Conservation (phyloP, 35 echinoderm and acorn worm species). For the Ophiothrix spiculata region DNA sequence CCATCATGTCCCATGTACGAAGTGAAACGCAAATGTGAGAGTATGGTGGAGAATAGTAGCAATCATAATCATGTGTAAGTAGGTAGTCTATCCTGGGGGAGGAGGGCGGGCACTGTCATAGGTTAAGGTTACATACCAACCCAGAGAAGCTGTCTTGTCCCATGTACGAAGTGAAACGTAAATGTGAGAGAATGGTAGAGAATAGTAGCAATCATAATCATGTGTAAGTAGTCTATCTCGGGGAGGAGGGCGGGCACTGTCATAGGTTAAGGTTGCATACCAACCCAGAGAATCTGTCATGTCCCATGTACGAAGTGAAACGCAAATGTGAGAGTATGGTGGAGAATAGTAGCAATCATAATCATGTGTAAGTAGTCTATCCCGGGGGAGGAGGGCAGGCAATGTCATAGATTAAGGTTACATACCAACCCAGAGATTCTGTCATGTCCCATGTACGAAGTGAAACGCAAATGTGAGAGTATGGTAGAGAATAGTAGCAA, state of each 20-base stretch:
- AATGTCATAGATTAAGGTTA: slow-evolving; percentile 34
- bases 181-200: slow-evolving; percentile 88
- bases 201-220: slow-evolving; percentile 40
- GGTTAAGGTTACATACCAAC: slow-evolving; percentile 32
- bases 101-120: no score
- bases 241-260: no score
- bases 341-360: slow-evolving; percentile 51
- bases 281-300: slow-evolving; percentile 54
- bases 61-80: slow-evolving; percentile 54
- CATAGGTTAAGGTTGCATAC: slow-evolving; percentile 62
- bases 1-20: slow-evolving; percentile 35
- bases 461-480: slow-evolving; percentile 87
- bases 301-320: slow-evolving; percentile 46
- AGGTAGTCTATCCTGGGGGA: background rate
- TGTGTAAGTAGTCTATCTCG: slow-evolving; percentile 59
- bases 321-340: slow-evolving; percentile 89
- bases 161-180: slow-evolving; percentile 64
- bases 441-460: slow-evolving; percentile 34
- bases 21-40: slow-evolving; percentile 79
- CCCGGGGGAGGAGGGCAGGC: no score
- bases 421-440: slow-evolving; percentile 75
- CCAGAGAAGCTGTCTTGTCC: slow-evolving; percentile 9
- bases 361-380: slow-evolving; percentile 39
- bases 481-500: slow-evolving; percentile 67
- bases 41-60: slow-evolving; percentile 68